A percentile compares a stretch with the other conserved stretches of the same genome.
These are phyloP conservation scores for Eurystomus glaucurus DNA, from an alignment of 2,797 vertebrate species.

Conservation along the genomic window DNA sequence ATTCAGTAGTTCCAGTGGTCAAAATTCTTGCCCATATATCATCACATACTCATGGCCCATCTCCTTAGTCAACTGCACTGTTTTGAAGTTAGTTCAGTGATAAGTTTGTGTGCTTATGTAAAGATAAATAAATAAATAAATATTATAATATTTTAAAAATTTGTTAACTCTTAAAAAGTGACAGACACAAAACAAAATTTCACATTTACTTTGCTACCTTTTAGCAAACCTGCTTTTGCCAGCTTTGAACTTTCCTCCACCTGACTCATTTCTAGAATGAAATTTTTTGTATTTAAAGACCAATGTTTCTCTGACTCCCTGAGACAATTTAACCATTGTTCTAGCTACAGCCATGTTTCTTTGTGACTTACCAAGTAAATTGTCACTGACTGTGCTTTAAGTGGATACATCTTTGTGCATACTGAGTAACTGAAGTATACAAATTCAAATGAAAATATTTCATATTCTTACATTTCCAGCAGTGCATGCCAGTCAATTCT, in stretches of 20 bases:
- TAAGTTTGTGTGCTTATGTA: not conserved
- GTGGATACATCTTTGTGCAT: not conserved
- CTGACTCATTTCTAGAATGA: not conserved
- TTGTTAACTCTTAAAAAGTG: not conserved
- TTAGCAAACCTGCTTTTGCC: not conserved
- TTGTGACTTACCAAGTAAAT: not conserved
- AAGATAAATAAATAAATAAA: not conserved
- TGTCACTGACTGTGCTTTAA: not conserved
- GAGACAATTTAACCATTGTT: not conserved
- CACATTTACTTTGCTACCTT: not conserved
- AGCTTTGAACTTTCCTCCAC: not conserved
- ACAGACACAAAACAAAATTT: not conserved
- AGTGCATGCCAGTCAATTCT: not conserved
- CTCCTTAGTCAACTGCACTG: not conserved
- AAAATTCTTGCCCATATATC: not conserved
- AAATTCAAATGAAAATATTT: not conserved
- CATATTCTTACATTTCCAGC: not conserved
- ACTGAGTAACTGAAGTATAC: not conserved
- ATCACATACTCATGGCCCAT: not conserved
- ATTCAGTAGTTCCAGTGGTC: not conserved
- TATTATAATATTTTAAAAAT: not conserved
- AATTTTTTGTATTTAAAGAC: not conserved
- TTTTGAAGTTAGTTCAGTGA: not conserved
- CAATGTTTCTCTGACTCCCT: not conserved
- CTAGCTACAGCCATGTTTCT: not conserved